phyloP scores from a whole-genome alignment of 1,140 invertebrate species.

The Pogonognathellus flavescens region DNA sequence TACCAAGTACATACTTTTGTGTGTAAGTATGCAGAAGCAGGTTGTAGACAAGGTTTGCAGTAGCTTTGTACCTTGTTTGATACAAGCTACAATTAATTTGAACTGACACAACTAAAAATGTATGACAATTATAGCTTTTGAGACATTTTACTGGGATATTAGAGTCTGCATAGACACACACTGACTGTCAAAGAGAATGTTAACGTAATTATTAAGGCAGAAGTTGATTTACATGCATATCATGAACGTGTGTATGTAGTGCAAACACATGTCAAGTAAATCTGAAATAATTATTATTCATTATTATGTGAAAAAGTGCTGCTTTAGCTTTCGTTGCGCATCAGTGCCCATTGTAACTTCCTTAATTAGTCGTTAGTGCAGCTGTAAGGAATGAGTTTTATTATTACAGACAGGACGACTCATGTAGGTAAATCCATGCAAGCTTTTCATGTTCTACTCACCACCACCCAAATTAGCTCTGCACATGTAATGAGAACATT shows the following conservation, averaged over 20 bases:
- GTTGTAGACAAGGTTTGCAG: too few species aligned
- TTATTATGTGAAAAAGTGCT: conserved; percentile 22
- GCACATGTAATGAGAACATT: neutral
- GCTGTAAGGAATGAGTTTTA: conserved; percentile 35
- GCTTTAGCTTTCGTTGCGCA: conserved; percentile 25
- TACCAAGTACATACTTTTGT: too few species aligned
- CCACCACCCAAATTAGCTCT: conserved; percentile 36
- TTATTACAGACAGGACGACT: conserved; percentile 35
- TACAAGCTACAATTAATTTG: too few species aligned
- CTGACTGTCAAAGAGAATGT: neutral
- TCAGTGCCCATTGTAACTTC: conserved; percentile 44
- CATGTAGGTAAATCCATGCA: neutral
- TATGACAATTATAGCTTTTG: too few species aligned
- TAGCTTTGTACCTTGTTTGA: too few species aligned
- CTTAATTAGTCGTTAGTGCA: conserved; percentile 50
- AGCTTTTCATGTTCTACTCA: conserved; percentile 32
- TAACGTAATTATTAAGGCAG: neutral
- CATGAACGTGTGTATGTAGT: conserved; percentile 24
- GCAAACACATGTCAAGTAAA: conserved; percentile 48
- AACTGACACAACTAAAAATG: too few species aligned
- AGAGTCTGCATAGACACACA: too few species aligned
- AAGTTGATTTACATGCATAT: conserved; percentile 12
- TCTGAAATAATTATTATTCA: conserved; percentile 45
- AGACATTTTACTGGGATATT: too few species aligned
- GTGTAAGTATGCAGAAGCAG: too few species aligned